Evolutionary conservation across 2,113 vertebrate species (phyloP).

Genomic region (Hemichromis elongatus): DNA sequence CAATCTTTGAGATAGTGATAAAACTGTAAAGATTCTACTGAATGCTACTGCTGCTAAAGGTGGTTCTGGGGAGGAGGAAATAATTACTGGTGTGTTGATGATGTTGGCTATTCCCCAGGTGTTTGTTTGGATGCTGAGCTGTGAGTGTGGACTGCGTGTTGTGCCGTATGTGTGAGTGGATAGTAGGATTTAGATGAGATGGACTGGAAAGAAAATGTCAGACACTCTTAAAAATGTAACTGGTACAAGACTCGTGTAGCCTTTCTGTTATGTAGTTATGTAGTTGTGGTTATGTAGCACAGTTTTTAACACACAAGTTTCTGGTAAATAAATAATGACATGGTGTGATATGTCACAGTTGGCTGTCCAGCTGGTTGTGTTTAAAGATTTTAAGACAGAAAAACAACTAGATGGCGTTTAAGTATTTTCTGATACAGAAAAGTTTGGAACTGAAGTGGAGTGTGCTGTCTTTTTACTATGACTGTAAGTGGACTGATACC

Average conservation of each 20-base stretch:
- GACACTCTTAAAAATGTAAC: slow-evolving; percentile 31
- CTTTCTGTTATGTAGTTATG: slow-evolving; percentile 29
- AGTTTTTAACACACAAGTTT: not conserved
- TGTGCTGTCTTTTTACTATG: not conserved
- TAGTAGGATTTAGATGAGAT: slow-evolving; percentile 11
- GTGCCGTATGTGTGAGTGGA: slow-evolving; percentile 19
- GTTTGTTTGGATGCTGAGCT: slow-evolving; percentile 35
- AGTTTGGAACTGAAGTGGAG: not conserved
- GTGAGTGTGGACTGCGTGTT: not conserved
- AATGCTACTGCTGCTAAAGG: not conserved
- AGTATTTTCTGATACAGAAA: not conserved
- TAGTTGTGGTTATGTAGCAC: not conserved
- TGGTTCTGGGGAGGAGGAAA: not conserved
- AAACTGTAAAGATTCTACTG: not conserved
- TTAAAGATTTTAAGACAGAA: not conserved
- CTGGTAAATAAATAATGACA: not conserved
- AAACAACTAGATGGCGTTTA: not conserved
- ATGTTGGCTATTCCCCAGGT: slow-evolving; percentile 36
- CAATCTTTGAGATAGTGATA: not conserved
- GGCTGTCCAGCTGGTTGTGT: not conserved
- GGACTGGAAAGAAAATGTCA: slow-evolving; percentile 33
- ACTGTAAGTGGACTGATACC: not conserved
- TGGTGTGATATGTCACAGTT: not conserved
- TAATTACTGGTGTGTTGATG: not conserved
- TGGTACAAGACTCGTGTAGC: slow-evolving; percentile 45